phyloP scores from a whole-genome alignment of 2,888 invertebrate genomes.

The Athalia circularis region DNA sequence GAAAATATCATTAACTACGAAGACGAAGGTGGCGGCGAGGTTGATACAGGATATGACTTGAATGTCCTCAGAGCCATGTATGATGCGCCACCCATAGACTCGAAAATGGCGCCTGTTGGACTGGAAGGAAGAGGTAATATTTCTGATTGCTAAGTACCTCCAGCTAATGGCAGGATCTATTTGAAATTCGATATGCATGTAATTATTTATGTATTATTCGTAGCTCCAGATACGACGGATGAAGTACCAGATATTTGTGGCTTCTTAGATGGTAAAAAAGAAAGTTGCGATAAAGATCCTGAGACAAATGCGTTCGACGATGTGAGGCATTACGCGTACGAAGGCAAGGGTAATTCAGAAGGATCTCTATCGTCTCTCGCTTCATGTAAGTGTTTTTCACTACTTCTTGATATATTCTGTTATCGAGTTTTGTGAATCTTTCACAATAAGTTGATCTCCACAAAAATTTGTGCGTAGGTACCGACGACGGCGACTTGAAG shows the following conservation, averaged over 20 bases:
- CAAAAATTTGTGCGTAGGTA: conserved; percentile 75
- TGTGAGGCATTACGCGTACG: conserved; percentile 97
- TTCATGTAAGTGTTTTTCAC: conserved; percentile 80
- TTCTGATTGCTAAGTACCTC: background rate
- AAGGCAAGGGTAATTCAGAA: conserved; percentile 94
- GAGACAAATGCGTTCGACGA: conserved; percentile 96
- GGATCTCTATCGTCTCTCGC: conserved; percentile 95
- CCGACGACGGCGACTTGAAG: conserved; percentile 93
- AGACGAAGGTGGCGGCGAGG: conserved; percentile 99
- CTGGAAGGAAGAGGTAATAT: conserved; percentile 75
- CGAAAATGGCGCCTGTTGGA: conserved; percentile 73
- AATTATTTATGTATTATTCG: background rate
- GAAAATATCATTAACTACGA: conserved; percentile 99
- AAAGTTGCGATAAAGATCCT: conserved; percentile 92
- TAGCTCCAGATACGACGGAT: conserved; percentile 72
- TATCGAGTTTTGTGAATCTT: conserved; percentile 15
- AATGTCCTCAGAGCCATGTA: conserved; percentile 85
- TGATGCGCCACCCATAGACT: conserved; percentile 77
- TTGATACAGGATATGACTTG: conserved; percentile 94
- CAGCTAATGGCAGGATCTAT: background rate
- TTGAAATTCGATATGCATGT: background rate
- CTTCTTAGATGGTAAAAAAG: conserved; percentile 92
- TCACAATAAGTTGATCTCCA: background rate
- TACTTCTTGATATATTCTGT: conserved; percentile 17
- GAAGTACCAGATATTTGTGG: conserved; percentile 90